phyloP scores from a whole-genome alignment of 2,113 vertebrate species.

The Menura novaehollandiae region DNA sequence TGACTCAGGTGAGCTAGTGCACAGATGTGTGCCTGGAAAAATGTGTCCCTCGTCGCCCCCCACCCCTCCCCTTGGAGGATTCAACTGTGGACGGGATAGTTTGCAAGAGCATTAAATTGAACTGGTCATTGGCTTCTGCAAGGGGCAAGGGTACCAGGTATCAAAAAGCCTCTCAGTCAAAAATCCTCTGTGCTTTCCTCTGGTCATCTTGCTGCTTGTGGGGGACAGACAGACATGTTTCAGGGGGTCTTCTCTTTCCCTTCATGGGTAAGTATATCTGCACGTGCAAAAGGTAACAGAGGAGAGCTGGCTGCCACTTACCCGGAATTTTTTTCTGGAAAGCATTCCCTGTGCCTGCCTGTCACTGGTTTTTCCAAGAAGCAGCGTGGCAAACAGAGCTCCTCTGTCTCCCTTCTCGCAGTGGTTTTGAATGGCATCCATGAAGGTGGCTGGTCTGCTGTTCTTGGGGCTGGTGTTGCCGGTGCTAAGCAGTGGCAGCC shows the following conservation, averaged over 20 bases:
- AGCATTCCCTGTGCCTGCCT: neutral
- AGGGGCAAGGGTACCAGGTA: too few species aligned
- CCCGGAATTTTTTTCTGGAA: neutral
- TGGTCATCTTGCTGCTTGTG: neutral
- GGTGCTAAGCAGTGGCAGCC: rapidly evolving
- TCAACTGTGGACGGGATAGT: rapidly evolving
- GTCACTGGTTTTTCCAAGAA: neutral
- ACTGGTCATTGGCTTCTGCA: neutral
- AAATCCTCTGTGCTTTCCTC: neutral
- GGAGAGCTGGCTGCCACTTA: neutral
- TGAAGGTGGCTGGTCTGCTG: neutral
- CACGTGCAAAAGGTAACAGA: neutral
- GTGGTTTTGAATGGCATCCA: neutral
- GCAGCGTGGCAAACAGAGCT: neutral
- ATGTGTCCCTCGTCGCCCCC: too few species aligned
- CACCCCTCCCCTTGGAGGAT: rapidly evolving
- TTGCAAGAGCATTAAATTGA: rapidly evolving
- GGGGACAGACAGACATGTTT: neutral
- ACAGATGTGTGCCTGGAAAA: neutral
- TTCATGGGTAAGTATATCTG: neutral
- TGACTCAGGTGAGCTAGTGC: neutral
- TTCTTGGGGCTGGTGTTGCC: too few species aligned
- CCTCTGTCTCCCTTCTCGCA: neutral
- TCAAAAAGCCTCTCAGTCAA: too few species aligned
- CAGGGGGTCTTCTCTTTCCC: neutral